A percentile compares a stretch with the other conserved stretches of the same genome.
Conservation (phyloP, 2,113 vertebrate species). For the Tetrax tetrax region DNA sequence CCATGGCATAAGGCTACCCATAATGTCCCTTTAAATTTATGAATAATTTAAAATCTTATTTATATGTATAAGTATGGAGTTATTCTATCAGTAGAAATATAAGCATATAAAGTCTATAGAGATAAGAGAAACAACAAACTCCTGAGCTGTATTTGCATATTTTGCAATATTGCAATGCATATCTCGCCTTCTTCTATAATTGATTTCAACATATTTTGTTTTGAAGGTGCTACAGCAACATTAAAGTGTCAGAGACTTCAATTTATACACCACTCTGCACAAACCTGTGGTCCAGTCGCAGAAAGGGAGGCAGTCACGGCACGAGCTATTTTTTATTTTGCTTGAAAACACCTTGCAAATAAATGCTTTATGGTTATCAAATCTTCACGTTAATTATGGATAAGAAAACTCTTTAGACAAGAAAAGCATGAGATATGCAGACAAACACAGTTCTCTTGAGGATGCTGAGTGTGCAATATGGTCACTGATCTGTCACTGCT, state of each 20-base stretch:
- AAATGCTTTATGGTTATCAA: neutral
- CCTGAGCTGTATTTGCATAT: conserved; percentile 23
- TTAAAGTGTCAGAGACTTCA: conserved; percentile 39
- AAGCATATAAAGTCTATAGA: neutral
- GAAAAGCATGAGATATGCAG: conserved; percentile 26
- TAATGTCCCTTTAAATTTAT: neutral
- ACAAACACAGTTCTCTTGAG: conserved; percentile 17
- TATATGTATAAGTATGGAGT: neutral
- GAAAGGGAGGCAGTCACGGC: conserved; percentile 7
- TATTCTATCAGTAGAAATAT: neutral
- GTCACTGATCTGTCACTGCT: conserved; percentile 59
- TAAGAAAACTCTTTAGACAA: conserved; percentile 21
- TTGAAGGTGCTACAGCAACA: conserved; percentile 32
- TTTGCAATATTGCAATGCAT: neutral
- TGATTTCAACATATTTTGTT: conserved; percentile 11
- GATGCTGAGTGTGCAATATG: conserved; percentile 1
- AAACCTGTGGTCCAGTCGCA: neutral
- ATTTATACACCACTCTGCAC: conserved; percentile 27
- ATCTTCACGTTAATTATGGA: conserved; percentile 40
- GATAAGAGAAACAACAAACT: neutral
- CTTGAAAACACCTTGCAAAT: conserved; percentile 26
- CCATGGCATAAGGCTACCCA: neutral
- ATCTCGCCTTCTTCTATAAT: neutral
- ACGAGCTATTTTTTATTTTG: conserved; percentile 28
- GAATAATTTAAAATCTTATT: neutral